Conservation (phyloP, 2,888 invertebrate genomes). For the Rotaria socialis region DNA sequence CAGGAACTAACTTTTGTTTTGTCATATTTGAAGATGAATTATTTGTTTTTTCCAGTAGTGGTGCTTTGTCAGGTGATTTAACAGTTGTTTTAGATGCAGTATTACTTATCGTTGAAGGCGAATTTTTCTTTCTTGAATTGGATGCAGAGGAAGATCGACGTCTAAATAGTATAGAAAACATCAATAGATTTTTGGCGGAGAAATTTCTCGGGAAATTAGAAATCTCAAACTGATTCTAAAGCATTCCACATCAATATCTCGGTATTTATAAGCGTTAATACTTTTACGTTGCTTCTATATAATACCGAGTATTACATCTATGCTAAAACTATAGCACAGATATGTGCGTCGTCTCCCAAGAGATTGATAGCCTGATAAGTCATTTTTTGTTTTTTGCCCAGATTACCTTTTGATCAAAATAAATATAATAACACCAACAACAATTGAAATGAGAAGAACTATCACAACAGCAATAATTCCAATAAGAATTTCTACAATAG, state of each 20-base stretch:
- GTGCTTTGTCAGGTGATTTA: conserved; percentile 12
- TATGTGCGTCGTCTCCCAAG: too few species aligned
- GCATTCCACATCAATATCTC: too few species aligned
- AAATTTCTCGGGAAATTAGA: too few species aligned
- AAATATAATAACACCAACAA: neutral
- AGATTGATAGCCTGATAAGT: neutral
- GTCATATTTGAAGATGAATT: neutral
- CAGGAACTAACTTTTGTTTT: neutral
- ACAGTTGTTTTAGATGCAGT: neutral
- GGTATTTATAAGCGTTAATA: too few species aligned
- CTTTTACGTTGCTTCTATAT: too few species aligned
- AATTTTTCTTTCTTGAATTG: neutral
- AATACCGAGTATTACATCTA: too few species aligned
- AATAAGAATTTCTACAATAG: conserved; percentile 9
- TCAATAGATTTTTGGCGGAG: too few species aligned
- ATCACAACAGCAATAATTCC: neutral
- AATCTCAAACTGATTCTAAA: too few species aligned
- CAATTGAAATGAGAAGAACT: neutral
- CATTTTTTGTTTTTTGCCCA: neutral
- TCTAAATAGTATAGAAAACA: neutral
- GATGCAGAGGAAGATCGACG: neutral
- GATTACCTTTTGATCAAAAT: conserved; percentile 10
- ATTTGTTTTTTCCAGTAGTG: neutral
- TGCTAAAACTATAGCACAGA: too few species aligned
- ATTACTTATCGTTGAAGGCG: neutral